Conservation (phyloP, 2,797 vertebrate genomes). For the Helostoma temminkii region DNA sequence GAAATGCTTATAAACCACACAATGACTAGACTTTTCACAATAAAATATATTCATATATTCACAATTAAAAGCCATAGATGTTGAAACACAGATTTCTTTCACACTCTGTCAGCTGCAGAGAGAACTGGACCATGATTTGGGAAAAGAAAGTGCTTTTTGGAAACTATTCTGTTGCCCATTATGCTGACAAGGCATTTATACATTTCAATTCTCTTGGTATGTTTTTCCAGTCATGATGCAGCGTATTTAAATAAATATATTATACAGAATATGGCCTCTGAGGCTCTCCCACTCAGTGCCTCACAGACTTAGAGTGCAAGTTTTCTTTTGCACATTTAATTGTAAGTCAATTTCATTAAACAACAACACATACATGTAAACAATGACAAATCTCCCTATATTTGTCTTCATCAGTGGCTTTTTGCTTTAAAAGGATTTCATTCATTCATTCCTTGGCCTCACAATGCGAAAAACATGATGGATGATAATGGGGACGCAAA, state of each 20-base stretch:
- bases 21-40: background rate
- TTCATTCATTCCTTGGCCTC: background rate
- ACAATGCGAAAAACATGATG: conserved; percentile 33
- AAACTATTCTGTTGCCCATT: too few relatives aligned
- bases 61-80: background rate
- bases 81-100: background rate
- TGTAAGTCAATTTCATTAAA: background rate
- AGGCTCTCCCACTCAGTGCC: background rate
- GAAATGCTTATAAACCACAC: conserved; percentile 3
- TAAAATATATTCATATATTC: background rate
- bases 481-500: conserved; percentile 32
- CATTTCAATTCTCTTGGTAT: too few relatives aligned
- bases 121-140: background rate
- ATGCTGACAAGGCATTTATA: too few relatives aligned
- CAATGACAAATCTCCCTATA: background rate
- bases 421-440: background rate
- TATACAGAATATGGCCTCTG: background rate
- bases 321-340: background rate
- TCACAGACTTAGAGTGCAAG: background rate
- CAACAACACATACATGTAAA: background rate
- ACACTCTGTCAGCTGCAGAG: background rate
- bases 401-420: background rate
- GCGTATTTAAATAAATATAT: background rate
- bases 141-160: too few relatives aligned
- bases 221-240: background rate